Base-by-base conservation (phyloP, 2,113 vertebrate species). In the Eulemur macaco region DNA sequence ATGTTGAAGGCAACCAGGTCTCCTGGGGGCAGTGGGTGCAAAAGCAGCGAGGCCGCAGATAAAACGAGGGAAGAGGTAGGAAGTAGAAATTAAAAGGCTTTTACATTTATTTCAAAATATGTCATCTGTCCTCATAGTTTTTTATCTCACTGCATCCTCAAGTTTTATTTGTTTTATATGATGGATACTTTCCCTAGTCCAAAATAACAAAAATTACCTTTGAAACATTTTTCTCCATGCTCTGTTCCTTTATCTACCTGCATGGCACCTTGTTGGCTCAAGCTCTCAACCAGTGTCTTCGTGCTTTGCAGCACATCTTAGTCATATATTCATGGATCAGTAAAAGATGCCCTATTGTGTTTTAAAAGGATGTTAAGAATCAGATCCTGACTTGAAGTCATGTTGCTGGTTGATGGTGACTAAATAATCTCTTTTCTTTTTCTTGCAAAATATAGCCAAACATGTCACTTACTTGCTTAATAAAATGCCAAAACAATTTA, bases 1-100 rank as follows among this genome's bases (percentile, higher is more conserved):
- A 95, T 56, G 83, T 92, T 93, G 66, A 85, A 94, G 83, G 78
- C 77, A 91, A 88, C 93, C 29, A 74, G 63, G 47, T 27, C 74
- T 74, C 93, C 89, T 52, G 37, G 54, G 37, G 89, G 73, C 63
- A 54, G 39, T 34, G 13, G 60, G 60, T 58, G 20, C 11, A 39
- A 63, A 97, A n/a, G n/a, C 10, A 52, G 34, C 31, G 68, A 69
- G 63, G 58, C 14, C 31, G 18, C 63, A 47, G 27, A 60, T 78
- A 45, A 88, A 69, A 56, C 47, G 77, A 27, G 47, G 5, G 54
- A 60, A 12, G 63, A 78, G 74, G 25, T 34, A 52, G 27, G 2
- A 63, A 66, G 39, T 63, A 54, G 39, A 60, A 89, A 84, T 73
- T 29, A 76, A 87, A 77, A 63, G 47, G 10, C 27, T 71, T 76